Evolutionary conservation across 2,113 vertebrate species (phyloP).

Genomic region (Capreolus pygargus): DNA sequence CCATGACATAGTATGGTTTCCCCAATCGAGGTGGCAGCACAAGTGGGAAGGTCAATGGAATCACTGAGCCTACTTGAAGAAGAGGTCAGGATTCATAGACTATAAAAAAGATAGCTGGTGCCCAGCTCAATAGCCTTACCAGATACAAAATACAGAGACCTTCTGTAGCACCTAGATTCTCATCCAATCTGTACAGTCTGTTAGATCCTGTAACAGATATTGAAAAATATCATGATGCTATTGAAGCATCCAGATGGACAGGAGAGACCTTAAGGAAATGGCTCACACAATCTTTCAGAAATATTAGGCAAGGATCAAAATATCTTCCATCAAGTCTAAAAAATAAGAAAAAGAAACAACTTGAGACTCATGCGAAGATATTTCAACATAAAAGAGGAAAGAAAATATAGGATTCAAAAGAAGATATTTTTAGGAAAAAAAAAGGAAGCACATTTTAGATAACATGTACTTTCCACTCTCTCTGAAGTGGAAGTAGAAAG

Average conservation of each 20-base stretch:
- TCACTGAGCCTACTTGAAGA: background rate
- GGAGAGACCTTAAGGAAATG: background rate
- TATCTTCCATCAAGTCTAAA: background rate
- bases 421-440: background rate
- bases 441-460: background rate
- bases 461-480: background rate
- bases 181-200: background rate
- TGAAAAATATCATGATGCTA: background rate
- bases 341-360: background rate
- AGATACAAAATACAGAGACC: background rate
- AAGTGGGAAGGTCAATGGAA: background rate
- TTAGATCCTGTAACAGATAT: background rate
- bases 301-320: background rate
- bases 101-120: background rate
- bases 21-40: background rate
- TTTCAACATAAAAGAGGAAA: background rate
- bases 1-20: background rate
- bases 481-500: background rate
- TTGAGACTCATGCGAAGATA: background rate
- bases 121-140: background rate
- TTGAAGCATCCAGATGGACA: background rate
- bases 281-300: background rate
- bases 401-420: background rate
- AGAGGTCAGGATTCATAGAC: background rate
- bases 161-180: background rate